phyloP scores from a whole-genome alignment of 1,140 invertebrate genomes.

The Drosophila paulistorum region DNA sequence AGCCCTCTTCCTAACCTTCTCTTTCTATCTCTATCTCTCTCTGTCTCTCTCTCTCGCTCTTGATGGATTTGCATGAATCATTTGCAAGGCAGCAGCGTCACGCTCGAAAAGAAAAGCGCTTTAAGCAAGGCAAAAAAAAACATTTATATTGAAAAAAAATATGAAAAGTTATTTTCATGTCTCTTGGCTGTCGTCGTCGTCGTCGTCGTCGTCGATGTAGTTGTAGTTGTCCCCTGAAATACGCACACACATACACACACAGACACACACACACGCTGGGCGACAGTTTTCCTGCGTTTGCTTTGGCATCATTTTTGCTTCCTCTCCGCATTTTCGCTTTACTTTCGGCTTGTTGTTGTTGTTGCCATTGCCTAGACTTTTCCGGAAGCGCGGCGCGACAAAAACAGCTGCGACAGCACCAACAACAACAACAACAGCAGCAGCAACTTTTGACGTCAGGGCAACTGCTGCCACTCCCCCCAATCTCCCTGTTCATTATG shows the following conservation, averaged over 20 bases:
- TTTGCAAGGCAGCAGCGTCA: constrained; percentile 67
- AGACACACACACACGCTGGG: constrained; percentile 25
- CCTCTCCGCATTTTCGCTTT: constrained; percentile 33
- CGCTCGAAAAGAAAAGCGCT: constrained; percentile 72
- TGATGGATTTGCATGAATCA: constrained; percentile 82
- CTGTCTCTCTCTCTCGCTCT: neutral
- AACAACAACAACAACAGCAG: constrained; percentile 17
- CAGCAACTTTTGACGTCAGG: constrained; percentile 8
- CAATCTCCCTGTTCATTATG: neutral
- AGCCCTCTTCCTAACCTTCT: too few relatives aligned
- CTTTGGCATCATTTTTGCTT: constrained; percentile 67
- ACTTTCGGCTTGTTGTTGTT: constrained; percentile 7
- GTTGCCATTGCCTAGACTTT: constrained; percentile 70
- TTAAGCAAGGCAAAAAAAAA: constrained; percentile 47
- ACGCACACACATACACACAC: constrained; percentile 35
- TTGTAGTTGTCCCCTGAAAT: constrained; percentile 5
- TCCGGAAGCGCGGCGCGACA: constrained; percentile 78
- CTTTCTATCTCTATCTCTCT: neutral
- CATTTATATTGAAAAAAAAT: constrained; percentile 54
- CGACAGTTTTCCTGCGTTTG: constrained; percentile 73
- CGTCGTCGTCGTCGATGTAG: neutral
- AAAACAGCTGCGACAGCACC: constrained; percentile 60
- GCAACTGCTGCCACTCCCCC: constrained; percentile 1
- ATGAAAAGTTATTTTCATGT: constrained; percentile 74
- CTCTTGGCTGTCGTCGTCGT: constrained; percentile 33